Evolutionary conservation across 2,797 vertebrate genomes (phyloP).

Genomic region (Phrynocephalus vlangalii): DNA sequence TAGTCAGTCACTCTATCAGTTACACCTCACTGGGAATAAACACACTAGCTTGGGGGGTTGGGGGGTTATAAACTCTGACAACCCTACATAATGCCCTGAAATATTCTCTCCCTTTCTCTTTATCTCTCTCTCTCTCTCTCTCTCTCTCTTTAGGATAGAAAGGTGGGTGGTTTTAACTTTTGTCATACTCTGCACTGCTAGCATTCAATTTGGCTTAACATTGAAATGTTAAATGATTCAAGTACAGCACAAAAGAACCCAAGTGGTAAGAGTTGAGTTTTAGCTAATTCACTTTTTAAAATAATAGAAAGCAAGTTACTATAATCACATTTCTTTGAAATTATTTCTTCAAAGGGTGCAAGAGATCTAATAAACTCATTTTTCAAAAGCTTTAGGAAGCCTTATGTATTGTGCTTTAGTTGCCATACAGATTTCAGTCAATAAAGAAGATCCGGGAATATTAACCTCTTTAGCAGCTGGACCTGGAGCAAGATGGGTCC

Average conservation of each 20-base stretch:
- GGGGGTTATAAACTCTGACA: neutral
- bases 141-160: constrained; percentile 2
- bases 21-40: no score
- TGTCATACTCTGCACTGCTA: neutral
- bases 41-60: neutral
- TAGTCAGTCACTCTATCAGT: no score
- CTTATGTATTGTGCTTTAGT: neutral
- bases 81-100: neutral
- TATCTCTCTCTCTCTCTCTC: neutral
- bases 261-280: constrained; percentile 7
- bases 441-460: neutral
- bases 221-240: constrained; percentile 3
- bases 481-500: neutral
- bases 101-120: neutral
- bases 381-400: neutral
- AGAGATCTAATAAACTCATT: constrained; percentile 12
- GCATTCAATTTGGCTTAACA: constrained; percentile 20
- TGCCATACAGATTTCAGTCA: neutral
- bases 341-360: constrained; percentile 25
- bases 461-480: constrained; percentile 14
- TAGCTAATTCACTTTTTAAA: constrained; percentile 17
- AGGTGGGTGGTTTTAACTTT: neutral
- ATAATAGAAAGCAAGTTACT: constrained; percentile 23
- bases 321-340: constrained; percentile 14
- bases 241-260: constrained; percentile 12